Conservation (phyloP, 2,888 invertebrate species). For the Andrena praecox region DNA sequence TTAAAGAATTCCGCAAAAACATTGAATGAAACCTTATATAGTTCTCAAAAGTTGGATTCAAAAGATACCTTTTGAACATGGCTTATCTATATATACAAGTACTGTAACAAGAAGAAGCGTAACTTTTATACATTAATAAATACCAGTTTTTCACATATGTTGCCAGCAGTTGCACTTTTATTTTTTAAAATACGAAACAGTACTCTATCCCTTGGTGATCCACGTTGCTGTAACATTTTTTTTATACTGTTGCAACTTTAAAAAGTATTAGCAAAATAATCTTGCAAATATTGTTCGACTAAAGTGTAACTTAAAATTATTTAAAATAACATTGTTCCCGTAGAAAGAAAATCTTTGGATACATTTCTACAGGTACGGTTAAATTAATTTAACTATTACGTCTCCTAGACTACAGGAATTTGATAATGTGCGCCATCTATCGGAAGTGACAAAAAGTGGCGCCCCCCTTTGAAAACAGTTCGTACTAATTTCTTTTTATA, state of each 20-base stretch:
- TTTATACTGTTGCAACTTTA: background rate
- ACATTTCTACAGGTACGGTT: no score
- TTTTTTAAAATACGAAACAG: constrained; percentile 58
- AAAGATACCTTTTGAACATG: constrained; percentile 8
- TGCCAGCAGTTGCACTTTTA: constrained; percentile 25
- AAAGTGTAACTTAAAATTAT: no score
- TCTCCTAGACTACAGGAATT: no score
- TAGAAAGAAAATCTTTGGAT: no score
- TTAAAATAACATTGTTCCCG: no score
- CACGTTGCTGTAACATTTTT: constrained; percentile 46
- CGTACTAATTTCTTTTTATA: no score
- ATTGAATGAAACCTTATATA: background rate
- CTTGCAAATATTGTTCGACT: no score
- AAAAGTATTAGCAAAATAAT: no score
- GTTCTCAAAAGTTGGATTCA: background rate
- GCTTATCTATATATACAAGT: background rate
- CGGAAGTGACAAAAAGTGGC: no score
- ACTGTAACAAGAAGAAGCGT: background rate
- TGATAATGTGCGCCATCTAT: no score
- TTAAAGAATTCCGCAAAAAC: background rate
- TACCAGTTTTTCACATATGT: constrained; percentile 68
- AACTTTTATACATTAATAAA: constrained; percentile 14
- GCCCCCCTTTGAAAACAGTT: no score
- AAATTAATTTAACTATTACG: no score
- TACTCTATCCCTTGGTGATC: constrained; percentile 29